Evolutionary conservation across 2,888 invertebrate species (phyloP), one percentile per base, ranked within the genome.

Genomic region (Lithophane socia): DNA sequence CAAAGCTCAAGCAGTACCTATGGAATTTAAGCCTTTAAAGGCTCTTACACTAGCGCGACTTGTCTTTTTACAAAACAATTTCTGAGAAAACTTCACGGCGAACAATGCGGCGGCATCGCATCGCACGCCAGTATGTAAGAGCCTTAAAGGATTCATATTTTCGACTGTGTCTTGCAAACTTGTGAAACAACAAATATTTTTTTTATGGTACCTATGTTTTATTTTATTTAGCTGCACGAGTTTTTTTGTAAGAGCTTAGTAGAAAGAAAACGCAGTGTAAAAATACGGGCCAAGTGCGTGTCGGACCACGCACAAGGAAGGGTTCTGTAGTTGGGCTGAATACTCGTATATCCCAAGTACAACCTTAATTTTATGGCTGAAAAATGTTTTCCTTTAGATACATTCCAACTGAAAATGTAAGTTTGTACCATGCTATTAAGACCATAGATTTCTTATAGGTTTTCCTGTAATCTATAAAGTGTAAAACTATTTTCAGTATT

Each of bases 11-110:
- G 68, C 61, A 54, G 56, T 75, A 37, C 37, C 37, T 37, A 24
- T 79, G 56, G 16, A 74, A 80, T 72, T 84, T 70, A 77, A 58
- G 37, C 49, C 63, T 75, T 42, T 70, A 70, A 63, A 76, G 85
- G 66, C 29, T 29, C 29, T 29, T 29, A 29, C 29, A 29, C 29
- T 29, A 29, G 29, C 29, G 29, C 29, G 29, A 29, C 29, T 29
- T 29, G 29, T 29, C 29, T 29, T 29, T 29, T 29, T 29, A 29
- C 29, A 29, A 29, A 29, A 29, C 0, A 29, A 29, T 1, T 1
- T 29, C 29, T 29, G 29, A 29, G 29, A 29, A 29, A 29, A 29
- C 29, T 29, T 29, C 29, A 29, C 29, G 29, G 29, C 29, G 29
- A 29, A 29, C 29, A 29, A 29, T 29, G 29, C 29, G 29, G 29